Conservation (phyloP, 2,113 vertebrate genomes). For the Poecile atricapillus region DNA sequence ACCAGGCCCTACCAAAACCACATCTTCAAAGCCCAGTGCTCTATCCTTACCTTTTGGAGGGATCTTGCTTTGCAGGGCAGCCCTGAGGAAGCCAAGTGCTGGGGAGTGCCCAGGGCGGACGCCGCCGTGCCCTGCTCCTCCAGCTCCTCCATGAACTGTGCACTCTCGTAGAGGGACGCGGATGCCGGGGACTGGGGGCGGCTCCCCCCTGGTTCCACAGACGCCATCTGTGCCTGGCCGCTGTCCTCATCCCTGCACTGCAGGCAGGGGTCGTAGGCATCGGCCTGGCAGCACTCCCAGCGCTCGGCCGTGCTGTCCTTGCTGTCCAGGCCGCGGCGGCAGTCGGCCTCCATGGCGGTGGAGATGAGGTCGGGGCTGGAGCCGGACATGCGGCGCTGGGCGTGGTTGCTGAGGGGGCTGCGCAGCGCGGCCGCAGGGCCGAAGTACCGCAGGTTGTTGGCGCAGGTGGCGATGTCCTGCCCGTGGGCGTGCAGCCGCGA, state of each 20-base stretch:
- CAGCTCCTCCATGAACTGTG: constrained; percentile 30
- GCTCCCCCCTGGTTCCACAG: background rate
- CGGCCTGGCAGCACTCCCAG: constrained; percentile 83
- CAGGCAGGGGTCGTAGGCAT: constrained; percentile 81
- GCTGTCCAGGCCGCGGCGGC: constrained; percentile 70
- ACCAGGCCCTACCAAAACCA: background rate
- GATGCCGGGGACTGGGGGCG: constrained; percentile 71
- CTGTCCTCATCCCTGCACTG: constrained; percentile 72
- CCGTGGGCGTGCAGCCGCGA: constrained; percentile 78
- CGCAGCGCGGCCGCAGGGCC: constrained; percentile 92
- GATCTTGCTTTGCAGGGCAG: constrained; percentile 83
- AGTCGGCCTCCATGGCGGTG: constrained; percentile 81
- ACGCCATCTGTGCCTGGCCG: background rate
- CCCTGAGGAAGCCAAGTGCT: constrained; percentile 71
- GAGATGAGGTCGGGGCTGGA: constrained; percentile 94
- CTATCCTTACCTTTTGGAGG: constrained; percentile 83
- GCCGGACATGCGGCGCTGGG: constrained; percentile 84
- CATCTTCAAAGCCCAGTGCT: accelerated
- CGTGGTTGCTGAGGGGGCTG: constrained; percentile 92
- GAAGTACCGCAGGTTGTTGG: constrained; percentile 94
- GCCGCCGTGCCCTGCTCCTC: constrained; percentile 60
- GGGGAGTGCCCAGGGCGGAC: constrained; percentile 59
- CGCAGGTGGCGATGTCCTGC: constrained; percentile 88
- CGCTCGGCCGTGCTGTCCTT: constrained; percentile 25
- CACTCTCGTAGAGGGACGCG: constrained; percentile 59